phyloP scores from a whole-genome alignment of 2,797 vertebrate genomes.

The Xiphophorus birchmanni region DNA sequence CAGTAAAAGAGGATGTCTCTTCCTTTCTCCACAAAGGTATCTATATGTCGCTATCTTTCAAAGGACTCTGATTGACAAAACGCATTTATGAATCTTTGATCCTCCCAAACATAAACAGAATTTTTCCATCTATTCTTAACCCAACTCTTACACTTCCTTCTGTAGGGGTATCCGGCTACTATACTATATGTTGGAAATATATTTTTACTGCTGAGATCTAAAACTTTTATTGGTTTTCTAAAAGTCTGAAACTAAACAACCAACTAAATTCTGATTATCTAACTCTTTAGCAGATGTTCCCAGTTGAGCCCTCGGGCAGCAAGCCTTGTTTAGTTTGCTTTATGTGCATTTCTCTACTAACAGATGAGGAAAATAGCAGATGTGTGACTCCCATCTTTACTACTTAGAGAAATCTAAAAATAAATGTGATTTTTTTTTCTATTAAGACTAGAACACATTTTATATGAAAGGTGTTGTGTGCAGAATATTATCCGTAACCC shows the following conservation, averaged over 20 bases:
- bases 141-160: neutral
- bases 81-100: neutral
- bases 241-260: slow-evolving; percentile 11
- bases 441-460: neutral
- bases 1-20: slow-evolving; percentile 10
- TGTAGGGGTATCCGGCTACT: neutral
- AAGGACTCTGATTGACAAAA: neutral
- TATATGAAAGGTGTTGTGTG: too few relatives aligned
- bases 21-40: slow-evolving; percentile 7
- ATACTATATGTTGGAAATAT: neutral
- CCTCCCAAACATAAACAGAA: neutral
- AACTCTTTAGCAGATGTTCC: slow-evolving; percentile 56
- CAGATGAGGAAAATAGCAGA: slow-evolving; percentile 46
- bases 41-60: neutral
- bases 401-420: neutral
- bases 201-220: neutral
- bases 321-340: slow-evolving; percentile 42
- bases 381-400: slow-evolving; percentile 15
- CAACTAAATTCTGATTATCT: slow-evolving; percentile 18
- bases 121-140: neutral
- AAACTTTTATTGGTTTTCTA: slow-evolving; percentile 3
- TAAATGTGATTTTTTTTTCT: neutral
- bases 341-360: slow-evolving; percentile 33
- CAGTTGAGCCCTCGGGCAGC: slow-evolving; percentile 39
- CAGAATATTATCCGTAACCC: neutral